Evolutionary conservation across 2,888 invertebrate species (phyloP), one percentile per base, ranked within the genome.

Genomic region (Drosophila suboccidentalis): DNA sequence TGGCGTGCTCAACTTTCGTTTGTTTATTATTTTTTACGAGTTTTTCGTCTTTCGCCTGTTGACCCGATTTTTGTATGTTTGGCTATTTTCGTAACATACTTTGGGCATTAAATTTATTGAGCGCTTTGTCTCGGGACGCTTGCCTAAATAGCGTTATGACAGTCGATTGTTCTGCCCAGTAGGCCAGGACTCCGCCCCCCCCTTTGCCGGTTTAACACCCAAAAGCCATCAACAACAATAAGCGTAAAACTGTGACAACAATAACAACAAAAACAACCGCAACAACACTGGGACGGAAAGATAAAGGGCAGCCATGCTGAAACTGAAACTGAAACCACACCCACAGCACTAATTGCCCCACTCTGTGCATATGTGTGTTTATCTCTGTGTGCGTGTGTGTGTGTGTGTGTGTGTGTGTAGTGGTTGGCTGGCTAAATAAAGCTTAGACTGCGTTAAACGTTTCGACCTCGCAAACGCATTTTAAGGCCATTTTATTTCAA

Each of bases 281-380:
- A 55, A 50, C 39, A 51, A 17, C 57, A 13, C 34, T 43, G 41
- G 49, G 57, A 49, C 78, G 80, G 83, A 82, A 80, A 83, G 71
- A 77, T 73, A 78, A 78, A 81, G 60, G 64, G 68, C 64, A 71
- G 49, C 50, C 60, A 67, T 55, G 65, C 59, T 64, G 61, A 69
- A 66, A 79, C 65, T 44, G 61, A 74, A 83, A 73, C 71, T 70
- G 61, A 78, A 78, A 72, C 78, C 82, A 79, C 82, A 75, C 70
- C 75, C 79, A 75, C 76, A 85, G 66, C 78, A 80, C 87, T 82
- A 80, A 82, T 86, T 82, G 87, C 84, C 84, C 84, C 63, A 51
- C 43, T 43, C 47, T 43, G 17, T 36, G 39, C n/a, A 36, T 51
- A 34, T 67, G 53, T 57, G 19, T 69, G 57, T 63, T 47, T 55